phyloP scores from a whole-genome alignment of 1,140 invertebrate species.

The Musca domestica region DNA sequence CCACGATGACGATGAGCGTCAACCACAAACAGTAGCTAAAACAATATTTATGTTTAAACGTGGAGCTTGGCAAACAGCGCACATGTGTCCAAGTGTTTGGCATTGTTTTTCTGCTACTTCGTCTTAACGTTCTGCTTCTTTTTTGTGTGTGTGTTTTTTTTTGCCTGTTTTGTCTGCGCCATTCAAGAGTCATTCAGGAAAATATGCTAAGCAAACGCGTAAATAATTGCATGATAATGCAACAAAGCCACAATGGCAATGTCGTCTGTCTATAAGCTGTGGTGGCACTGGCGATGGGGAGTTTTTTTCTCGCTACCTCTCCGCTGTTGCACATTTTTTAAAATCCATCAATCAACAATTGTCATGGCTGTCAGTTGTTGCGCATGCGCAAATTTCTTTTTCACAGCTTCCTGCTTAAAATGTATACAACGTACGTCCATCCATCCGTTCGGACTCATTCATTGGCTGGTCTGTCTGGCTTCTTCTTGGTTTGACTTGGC shows the following conservation, averaged over 20 bases:
- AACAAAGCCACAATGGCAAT: not conserved
- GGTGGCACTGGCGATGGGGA: not conserved
- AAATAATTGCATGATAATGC: conserved; percentile 18
- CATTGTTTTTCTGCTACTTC: no score
- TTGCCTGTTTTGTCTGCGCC: not conserved
- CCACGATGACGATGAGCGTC: not conserved
- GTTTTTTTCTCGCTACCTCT: not conserved
- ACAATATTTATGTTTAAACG: conserved; percentile 5
- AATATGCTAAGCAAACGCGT: conserved; percentile 7
- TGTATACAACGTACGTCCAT: not conserved
- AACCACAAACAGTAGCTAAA: conserved; percentile 14
- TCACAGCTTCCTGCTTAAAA: conserved; percentile 15
- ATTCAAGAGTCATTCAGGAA: conserved; percentile 3
- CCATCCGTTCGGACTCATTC: not conserved
- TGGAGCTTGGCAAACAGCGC: no score
- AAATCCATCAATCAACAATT: conserved; percentile 10
- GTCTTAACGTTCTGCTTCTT: no score
- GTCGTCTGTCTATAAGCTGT: not conserved
- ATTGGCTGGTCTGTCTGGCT: not conserved
- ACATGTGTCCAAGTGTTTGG: no score
- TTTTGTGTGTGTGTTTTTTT: not conserved
- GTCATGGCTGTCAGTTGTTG: conserved; percentile 20
- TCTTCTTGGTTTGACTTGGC: not conserved
- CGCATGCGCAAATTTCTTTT: conserved; percentile 20
- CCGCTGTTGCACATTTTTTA: not conserved